Base-by-base conservation (phyloP, 1,140 invertebrate species). In the Trichonephila clavata region DNA sequence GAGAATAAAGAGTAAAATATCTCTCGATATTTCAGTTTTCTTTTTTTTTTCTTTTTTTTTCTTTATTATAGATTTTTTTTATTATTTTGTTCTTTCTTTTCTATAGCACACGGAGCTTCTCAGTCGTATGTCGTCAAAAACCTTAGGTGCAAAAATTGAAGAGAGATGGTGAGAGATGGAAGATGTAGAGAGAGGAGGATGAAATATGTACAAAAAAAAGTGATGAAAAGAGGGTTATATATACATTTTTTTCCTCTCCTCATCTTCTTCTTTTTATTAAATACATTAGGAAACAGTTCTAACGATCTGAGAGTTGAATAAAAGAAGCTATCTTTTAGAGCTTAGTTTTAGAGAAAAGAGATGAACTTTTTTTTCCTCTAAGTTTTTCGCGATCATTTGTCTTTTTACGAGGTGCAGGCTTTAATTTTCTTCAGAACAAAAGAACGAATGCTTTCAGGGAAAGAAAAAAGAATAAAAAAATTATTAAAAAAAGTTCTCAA, bases 101-200 rank as follows among this genome's bases (percentile, higher is more conserved):
- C 24, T 59, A n/a, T 84, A n/a, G 6, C 71, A 89, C 61, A 89
- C 39, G n/a, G 63, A 89, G 57, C 20, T 59, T 57, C 65, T 84
- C 18, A 84, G 43, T 84, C 83, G 24, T 59, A 50, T 84, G 63
- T 77, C 50, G 63, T 89, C 87, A 43, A 71, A 63, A 63, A 59
- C 59, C 57, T 16, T 80, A 90, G 89, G 89, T 90, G 57, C 50
- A 60, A 90, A 81, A 90, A 81, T 90, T 90, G 89, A 81, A 90
- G 71, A 77, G 71, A 77, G 32, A 77, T 77, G 71, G 27, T 77
- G 32, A 77, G 71, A 32, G 16, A 16, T 77, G 21, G 61, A 63
- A 7, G 61, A 20, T 63, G 61, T 63, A 63, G 61, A 63, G 61
- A 5, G 84, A 32, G 18, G 50, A 32, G 24, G 10, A 27, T 16